These are phyloP conservation scores for Sander lucioperca DNA, from an alignment of 2,113 vertebrate species.

Conservation along the genomic window DNA sequence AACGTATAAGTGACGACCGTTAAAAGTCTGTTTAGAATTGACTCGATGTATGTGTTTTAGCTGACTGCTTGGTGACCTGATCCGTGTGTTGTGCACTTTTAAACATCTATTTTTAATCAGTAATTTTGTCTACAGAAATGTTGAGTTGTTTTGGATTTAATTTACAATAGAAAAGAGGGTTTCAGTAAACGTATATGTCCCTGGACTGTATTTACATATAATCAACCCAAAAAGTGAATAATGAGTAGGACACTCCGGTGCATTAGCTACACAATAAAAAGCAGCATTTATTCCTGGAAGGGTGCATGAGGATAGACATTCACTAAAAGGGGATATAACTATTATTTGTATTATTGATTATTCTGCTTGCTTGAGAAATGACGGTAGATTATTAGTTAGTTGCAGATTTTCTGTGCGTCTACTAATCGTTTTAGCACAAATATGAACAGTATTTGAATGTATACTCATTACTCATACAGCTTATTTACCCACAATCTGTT, in stretches of 20 bases:
- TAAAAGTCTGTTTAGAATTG: neutral
- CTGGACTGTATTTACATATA: neutral
- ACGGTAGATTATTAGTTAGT: neutral
- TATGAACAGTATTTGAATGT: accelerated
- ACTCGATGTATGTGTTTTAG: accelerated
- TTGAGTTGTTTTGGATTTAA: neutral
- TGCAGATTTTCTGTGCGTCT: neutral
- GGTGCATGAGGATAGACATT: accelerated
- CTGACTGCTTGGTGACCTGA: neutral
- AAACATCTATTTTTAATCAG: neutral
- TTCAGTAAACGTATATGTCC: neutral
- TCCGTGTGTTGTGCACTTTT: neutral
- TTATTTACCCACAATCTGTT: slow-evolving; percentile 75
- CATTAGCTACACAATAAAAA: too few relatives aligned
- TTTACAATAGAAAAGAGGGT: neutral
- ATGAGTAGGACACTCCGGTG: too few relatives aligned
- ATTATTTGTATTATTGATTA: neutral
- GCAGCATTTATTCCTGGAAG: neutral
- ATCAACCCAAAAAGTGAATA: too few relatives aligned
- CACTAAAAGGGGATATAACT: neutral
- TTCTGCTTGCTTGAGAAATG: neutral
- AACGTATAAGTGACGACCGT: too few relatives aligned
- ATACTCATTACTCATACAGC: neutral
- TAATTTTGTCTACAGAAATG: neutral
- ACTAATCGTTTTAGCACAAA: too few relatives aligned